These are phyloP conservation scores for Zygogramma bicolorata DNA, from an alignment of 2,888 invertebrate genomes.

Conservation along the genomic window DNA sequence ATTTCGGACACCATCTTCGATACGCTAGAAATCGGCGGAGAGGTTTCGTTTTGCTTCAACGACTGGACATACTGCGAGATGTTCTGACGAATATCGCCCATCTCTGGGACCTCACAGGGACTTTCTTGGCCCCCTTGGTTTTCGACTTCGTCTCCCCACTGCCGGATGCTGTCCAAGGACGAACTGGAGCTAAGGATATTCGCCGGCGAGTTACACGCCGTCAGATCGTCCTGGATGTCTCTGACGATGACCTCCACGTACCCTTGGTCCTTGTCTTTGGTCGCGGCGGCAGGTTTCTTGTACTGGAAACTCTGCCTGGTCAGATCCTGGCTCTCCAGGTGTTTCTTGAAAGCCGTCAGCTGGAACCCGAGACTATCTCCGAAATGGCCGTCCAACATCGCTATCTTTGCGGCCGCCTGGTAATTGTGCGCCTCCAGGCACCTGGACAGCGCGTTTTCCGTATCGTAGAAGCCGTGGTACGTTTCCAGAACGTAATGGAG, in stretches of 20 bases:
- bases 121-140: slow-evolving; percentile 66
- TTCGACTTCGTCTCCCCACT: slow-evolving; percentile 65
- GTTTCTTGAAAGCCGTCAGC: slow-evolving; percentile 61
- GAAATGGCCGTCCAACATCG: slow-evolving; percentile 63
- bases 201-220: slow-evolving; percentile 57
- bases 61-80: slow-evolving; percentile 64
- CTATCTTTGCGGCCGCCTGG: slow-evolving; percentile 65
- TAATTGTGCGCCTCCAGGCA: slow-evolving; percentile 62
- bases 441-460: slow-evolving; percentile 61
- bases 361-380: slow-evolving; percentile 65
- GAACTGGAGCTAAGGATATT: slow-evolving; percentile 63
- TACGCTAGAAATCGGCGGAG: slow-evolving; percentile 59
- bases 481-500: slow-evolving; percentile 63
- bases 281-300: slow-evolving; percentile 53
- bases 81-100: slow-evolving; percentile 61
- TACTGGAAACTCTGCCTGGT: slow-evolving; percentile 54
- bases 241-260: slow-evolving; percentile 55
- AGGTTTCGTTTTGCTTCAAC: slow-evolving; percentile 56
- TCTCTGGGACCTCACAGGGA: slow-evolving; percentile 61
- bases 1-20: slow-evolving; percentile 56
- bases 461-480: slow-evolving; percentile 64
- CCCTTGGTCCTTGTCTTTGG: slow-evolving; percentile 52
- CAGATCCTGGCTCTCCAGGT: slow-evolving; percentile 58
- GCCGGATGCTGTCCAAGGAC: slow-evolving; percentile 65
- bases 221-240: slow-evolving; percentile 52